Base-by-base conservation (phyloP, 1,140 invertebrate species). In the Cryptotermes secundus region DNA sequence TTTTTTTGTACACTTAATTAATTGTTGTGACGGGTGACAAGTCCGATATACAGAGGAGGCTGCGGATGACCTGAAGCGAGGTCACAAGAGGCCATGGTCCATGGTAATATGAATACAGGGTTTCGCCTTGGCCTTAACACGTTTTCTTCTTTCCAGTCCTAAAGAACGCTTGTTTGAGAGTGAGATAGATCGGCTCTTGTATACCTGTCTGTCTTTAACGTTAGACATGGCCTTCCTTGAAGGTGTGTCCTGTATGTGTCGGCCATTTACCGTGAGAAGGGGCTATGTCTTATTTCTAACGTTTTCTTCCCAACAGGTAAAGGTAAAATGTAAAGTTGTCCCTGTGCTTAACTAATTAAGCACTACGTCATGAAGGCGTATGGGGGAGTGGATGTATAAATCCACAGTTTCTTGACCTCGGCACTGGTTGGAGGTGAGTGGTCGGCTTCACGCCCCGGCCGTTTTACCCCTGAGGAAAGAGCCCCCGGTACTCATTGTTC, bases 71-170 rank as follows among this genome's bases (percentile, higher is more conserved):
- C 59, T n/a, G 59, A 31, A 72, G 59, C 7, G 26, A 72, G 26
- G 59, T 72, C n/a, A 72, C 59, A 31, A 26, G 59, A 72, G 59
- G 59, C n/a, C 59, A 31, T 72, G 59, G 59, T 72, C 59, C 59
- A 72, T 72, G 59, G 59, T 14, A 31, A 9, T 26, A 72, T 72
- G 59, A 49, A 19, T 49, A 49, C 45, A 49, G 45, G 45, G 45
- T 31, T 31, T 72, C 59, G 7, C 59, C 59, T 72, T 72, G 59
- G 59, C 59, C 59, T 72, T 72, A 72, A 72, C 59, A 72, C 26
- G 16, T 6, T 72, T 72, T n/a, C 6, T 72, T 72, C 59, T 9
- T 31, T 72, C 59, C 26, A 72, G 26, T 7, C 59, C 26, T 72
- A 31, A 26, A 26, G 10, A 72, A 31, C 45, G 9, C 12, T 19